Evolutionary conservation across 2,888 invertebrate genomes (phyloP).

Genomic region (Drosophila borealis): DNA sequence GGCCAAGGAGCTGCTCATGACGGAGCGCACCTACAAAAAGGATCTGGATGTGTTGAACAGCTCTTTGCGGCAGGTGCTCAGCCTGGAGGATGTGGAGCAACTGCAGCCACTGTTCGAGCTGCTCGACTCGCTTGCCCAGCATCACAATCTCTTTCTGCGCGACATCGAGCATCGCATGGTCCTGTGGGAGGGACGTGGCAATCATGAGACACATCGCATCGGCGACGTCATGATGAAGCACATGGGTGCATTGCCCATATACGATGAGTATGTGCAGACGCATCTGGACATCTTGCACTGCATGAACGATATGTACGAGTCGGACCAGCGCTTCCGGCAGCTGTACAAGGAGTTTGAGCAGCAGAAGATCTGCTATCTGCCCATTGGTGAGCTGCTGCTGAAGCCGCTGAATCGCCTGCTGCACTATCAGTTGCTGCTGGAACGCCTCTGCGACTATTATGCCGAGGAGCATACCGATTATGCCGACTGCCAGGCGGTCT

Average conservation of each 20-base stretch:
- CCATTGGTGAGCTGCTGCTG: slow-evolving; percentile 91
- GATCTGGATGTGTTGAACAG: slow-evolving; percentile 96
- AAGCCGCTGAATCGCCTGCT: slow-evolving; percentile 94
- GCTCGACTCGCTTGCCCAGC: slow-evolving; percentile 92
- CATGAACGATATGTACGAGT: slow-evolving; percentile 91
- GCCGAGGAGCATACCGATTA: slow-evolving; percentile 89
- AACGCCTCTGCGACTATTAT: slow-evolving; percentile 91
- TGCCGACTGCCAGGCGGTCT: slow-evolving; percentile 89
- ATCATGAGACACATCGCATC: slow-evolving; percentile 87
- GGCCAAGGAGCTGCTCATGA: slow-evolving; percentile 97
- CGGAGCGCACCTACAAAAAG: slow-evolving; percentile 97
- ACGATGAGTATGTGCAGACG: slow-evolving; percentile 90
- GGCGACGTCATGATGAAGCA: slow-evolving; percentile 91
- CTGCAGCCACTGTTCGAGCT: slow-evolving; percentile 87
- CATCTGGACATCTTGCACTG: slow-evolving; percentile 92
- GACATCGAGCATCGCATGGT: slow-evolving; percentile 91
- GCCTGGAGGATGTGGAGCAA: slow-evolving; percentile 86
- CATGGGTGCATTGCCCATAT: slow-evolving; percentile 88
- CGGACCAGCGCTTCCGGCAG: slow-evolving; percentile 89
- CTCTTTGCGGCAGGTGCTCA: slow-evolving; percentile 90
- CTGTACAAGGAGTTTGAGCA: slow-evolving; percentile 92
- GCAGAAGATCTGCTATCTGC: slow-evolving; percentile 94
- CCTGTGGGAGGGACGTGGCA: slow-evolving; percentile 89
- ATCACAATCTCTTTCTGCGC: slow-evolving; percentile 92
- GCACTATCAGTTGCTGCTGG: slow-evolving; percentile 92